A percentile compares a stretch with the other conserved stretches of the same genome.
Conservation (phyloP, 2,797 vertebrate genomes). For the Poecilia picta region DNA sequence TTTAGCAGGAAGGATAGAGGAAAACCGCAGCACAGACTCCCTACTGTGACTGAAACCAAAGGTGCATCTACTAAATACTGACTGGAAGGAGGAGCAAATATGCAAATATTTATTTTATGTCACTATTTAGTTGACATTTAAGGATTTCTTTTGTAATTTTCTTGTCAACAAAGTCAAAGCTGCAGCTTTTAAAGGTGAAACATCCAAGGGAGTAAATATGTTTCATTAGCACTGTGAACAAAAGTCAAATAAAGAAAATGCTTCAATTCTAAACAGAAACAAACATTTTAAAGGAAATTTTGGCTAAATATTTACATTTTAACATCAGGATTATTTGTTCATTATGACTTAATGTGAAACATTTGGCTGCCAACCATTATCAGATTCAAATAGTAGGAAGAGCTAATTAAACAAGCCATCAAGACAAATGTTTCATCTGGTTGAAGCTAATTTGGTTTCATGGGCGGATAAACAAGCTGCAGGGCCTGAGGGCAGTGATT, state of each 20-base stretch:
- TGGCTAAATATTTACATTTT: neutral
- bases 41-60: too few species aligned
- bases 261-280: neutral
- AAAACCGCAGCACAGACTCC: too few species aligned
- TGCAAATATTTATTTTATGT: too few species aligned
- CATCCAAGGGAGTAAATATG: too few species aligned
- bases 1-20: too few species aligned
- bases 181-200: too few species aligned
- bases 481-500: constrained; percentile 2
- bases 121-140: too few species aligned
- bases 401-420: neutral
- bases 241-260: neutral
- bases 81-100: too few species aligned
- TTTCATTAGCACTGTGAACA: neutral
- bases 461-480: neutral
- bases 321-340: neutral
- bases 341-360: neutral
- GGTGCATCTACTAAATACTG: too few species aligned
- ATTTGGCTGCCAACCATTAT: neutral
- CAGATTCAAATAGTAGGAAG: neutral
- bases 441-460: neutral
- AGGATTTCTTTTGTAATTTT: too few species aligned
- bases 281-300: neutral
- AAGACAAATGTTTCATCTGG: constrained; percentile 2
- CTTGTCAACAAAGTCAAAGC: too few species aligned